phyloP scores from a whole-genome alignment of 2,797 vertebrate species.

The Acanthurus leucopareius region DNA sequence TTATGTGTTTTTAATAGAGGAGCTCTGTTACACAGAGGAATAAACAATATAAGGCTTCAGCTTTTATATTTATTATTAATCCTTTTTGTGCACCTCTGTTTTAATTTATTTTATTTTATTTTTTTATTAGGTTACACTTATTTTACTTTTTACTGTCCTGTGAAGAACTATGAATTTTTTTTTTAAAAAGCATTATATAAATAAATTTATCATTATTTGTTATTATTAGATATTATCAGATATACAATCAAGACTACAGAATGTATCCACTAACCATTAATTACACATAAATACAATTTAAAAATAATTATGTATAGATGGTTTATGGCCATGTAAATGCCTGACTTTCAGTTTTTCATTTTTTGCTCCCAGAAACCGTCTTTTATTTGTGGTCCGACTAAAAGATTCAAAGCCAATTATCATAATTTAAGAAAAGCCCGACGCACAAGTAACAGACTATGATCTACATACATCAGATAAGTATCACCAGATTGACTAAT shows the following conservation, averaged over 20 bases:
- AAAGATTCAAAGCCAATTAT: background rate
- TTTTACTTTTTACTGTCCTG: background rate
- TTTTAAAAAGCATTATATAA: background rate
- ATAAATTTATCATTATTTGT: background rate
- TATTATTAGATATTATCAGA: too few relatives aligned
- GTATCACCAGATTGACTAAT: background rate
- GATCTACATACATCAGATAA: background rate
- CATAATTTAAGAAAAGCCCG: too few relatives aligned
- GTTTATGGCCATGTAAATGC: too few relatives aligned
- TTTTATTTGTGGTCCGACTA: background rate
- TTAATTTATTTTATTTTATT: background rate
- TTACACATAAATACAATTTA: too few relatives aligned
- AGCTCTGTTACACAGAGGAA: background rate
- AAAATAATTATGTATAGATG: too few relatives aligned
- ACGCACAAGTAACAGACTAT: background rate
- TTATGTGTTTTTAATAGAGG: background rate
- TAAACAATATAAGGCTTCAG: background rate
- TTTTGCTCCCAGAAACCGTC: background rate
- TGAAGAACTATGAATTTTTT: background rate
- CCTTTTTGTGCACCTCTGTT: background rate
- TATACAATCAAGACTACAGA: too few relatives aligned
- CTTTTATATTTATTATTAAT: background rate
- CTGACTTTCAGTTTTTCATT: too few relatives aligned
- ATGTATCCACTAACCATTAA: too few relatives aligned
- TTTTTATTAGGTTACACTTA: background rate